Conservation (phyloP, 2,113 vertebrate genomes). For the Semnopithecus entellus region DNA sequence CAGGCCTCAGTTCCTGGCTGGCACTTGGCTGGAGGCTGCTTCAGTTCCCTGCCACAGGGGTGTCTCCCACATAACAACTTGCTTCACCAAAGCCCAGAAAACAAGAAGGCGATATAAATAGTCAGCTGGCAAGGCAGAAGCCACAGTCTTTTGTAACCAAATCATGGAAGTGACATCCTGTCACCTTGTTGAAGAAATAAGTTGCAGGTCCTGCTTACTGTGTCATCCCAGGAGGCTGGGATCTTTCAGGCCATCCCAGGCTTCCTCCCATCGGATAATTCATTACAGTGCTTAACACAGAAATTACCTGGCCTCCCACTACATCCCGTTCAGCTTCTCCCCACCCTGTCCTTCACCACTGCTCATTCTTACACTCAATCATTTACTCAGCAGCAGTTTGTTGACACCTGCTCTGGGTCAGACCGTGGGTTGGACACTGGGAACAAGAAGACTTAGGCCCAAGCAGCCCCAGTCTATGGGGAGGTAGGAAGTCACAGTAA, state of each 20-base stretch:
- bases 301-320: rapidly evolving
- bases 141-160: not conserved
- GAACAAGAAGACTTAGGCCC: not conserved
- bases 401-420: not conserved
- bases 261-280: not conserved
- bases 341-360: not conserved
- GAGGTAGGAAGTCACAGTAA: not conserved
- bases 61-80: not conserved
- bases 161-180: not conserved
- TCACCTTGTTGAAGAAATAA: not conserved
- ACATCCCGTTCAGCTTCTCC: rapidly evolving
- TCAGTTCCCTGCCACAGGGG: not conserved
- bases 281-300: no score
- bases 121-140: not conserved
- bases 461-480: not conserved
- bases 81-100: not conserved
- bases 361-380: not conserved
- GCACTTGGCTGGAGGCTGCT: not conserved
- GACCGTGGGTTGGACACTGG: not conserved
- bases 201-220: not conserved
- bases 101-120: not conserved
- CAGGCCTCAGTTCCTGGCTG: not conserved
- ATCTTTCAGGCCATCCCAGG: not conserved
- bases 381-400: not conserved
- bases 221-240: not conserved